phyloP scores from a whole-genome alignment of 2,888 invertebrate genomes.

The Chrysolina oricalcia region DNA sequence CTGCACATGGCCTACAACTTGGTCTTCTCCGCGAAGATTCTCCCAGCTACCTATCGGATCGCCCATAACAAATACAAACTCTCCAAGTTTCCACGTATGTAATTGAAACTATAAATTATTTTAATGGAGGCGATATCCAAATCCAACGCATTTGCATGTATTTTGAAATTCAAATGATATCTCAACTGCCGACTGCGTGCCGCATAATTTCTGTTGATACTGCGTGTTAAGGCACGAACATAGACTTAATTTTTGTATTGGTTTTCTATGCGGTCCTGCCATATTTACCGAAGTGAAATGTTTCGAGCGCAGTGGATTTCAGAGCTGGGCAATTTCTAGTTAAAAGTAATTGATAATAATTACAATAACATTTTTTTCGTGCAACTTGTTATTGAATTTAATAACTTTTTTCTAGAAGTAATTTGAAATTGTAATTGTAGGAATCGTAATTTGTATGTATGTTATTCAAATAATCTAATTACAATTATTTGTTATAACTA shows the following conservation, averaged over 20 bases:
- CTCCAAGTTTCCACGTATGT: conserved; percentile 34
- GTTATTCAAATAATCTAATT: too few relatives aligned
- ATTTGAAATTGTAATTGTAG: too few relatives aligned
- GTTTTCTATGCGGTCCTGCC: neutral
- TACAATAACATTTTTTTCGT: too few relatives aligned
- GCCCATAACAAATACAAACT: conserved; percentile 20
- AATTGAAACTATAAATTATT: conserved; percentile 43
- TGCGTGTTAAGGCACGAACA: conserved; percentile 16
- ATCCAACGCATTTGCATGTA: conserved; percentile 43
- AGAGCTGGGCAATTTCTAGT: too few relatives aligned
- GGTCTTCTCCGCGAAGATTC: neutral
- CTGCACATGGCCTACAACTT: too few relatives aligned
- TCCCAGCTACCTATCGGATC: neutral
- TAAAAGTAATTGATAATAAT: too few relatives aligned
- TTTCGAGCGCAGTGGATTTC: neutral
- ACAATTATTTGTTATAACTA: too few relatives aligned
- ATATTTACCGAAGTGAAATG: neutral
- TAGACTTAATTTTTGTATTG: neutral
- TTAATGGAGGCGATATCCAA: conserved; percentile 36
- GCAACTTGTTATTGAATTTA: too few relatives aligned
- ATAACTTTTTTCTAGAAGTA: too few relatives aligned
- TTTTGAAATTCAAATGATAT: conserved; percentile 49
- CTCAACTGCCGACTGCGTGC: conserved; percentile 30
- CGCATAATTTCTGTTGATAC: conserved; percentile 8
- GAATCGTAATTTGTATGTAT: too few relatives aligned